Evolutionary conservation across 2,113 vertebrate genomes (phyloP), one percentile per base, ranked within the genome.

Genomic region (Ia io): DNA sequence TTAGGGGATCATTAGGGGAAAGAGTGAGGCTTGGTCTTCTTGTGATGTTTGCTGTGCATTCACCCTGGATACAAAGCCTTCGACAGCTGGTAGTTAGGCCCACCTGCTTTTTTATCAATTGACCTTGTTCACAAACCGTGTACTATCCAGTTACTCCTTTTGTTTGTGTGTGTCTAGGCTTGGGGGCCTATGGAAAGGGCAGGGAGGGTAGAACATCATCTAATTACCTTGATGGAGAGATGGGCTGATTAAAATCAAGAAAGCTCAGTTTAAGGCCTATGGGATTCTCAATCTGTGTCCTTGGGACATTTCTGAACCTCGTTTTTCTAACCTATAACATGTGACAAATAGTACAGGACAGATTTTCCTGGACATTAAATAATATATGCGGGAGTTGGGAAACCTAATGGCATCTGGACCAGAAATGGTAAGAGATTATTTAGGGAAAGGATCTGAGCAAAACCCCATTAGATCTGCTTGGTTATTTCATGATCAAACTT

Each of bases 191-290:
- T 11, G 30, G 49, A 77, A 87, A 92, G 6, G 30, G 23, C 37
- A 30, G 23, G 25, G n/a, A 6, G 28, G 13, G 2, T 22, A 40
- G 14, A 37, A 65, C 23, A 9, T 49, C n/a, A 79, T 90, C 90
- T 95, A 69, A 87, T 78, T 77, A 85, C 16, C 13, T 65, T 82
- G 61, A 84, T 94, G 84, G 82, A 82, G 47, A 94, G 65, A 85
- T n/a, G 40, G 18, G 49, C 20, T 67, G 76, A 91, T 95, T 49
- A 77, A 1, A 25, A 32, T 17, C 3, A 67, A 73, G 87, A 65
- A 93, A 91, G 61, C 69, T 91, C 59, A 47, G 28, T 40, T 23
- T 9, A 30, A 47, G 40, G 37, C n/a, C 53, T 65, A 25, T 0
- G 18, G 28, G 51, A 30, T 44, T 67, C 12, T n/a, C 25, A 49